Evolutionary conservation across 2,888 invertebrate genomes (phyloP).

Genomic region (Hydrotaea cyrtoneurina): DNA sequence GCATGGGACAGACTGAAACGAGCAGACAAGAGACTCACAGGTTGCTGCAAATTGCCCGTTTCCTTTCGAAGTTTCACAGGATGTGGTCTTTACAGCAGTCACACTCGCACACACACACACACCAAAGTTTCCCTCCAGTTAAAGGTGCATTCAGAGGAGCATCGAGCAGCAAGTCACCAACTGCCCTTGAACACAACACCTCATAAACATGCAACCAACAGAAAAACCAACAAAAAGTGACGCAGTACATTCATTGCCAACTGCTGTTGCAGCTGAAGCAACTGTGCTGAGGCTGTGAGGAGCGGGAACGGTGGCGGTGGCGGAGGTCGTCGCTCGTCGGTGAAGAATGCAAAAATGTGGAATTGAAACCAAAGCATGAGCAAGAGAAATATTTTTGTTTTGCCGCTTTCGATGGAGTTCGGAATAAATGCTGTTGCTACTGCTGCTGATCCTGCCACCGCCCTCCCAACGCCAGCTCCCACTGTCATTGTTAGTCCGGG

Average conservation of each 20-base stretch:
- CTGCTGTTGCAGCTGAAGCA: constrained; percentile 40
- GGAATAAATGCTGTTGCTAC: constrained; percentile 50
- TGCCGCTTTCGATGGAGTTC: constrained; percentile 40
- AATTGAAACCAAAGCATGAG: constrained; percentile 39
- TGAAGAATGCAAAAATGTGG: constrained; percentile 19
- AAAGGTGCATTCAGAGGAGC: constrained; percentile 61
- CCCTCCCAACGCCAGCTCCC: neutral
- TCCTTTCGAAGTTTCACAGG: constrained; percentile 57
- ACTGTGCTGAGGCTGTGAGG: constrained; percentile 9
- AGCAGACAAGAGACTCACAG: constrained; percentile 48
- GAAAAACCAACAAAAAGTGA: constrained; percentile 63
- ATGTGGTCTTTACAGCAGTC: constrained; percentile 49
- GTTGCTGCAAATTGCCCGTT: constrained; percentile 66
- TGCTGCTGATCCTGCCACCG: constrained; percentile 13
- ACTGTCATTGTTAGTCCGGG: constrained; percentile 53
- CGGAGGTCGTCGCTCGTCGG: too few species aligned
- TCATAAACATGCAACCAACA: constrained; percentile 60
- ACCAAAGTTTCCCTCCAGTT: constrained; percentile 32
- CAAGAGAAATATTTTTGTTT: constrained; percentile 33
- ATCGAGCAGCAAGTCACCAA: constrained; percentile 54
- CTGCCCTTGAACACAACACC: constrained; percentile 68
- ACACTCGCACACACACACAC: constrained; percentile 12
- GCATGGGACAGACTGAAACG: constrained; percentile 40
- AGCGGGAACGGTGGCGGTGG: constrained; percentile 35
- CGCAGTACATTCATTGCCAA: constrained; percentile 66